Percentiles rank a stretch among this genome's conserved stretches.
phyloP scores from a whole-genome alignment of 2,888 invertebrate species.

The Drosophila maculinotata region DNA sequence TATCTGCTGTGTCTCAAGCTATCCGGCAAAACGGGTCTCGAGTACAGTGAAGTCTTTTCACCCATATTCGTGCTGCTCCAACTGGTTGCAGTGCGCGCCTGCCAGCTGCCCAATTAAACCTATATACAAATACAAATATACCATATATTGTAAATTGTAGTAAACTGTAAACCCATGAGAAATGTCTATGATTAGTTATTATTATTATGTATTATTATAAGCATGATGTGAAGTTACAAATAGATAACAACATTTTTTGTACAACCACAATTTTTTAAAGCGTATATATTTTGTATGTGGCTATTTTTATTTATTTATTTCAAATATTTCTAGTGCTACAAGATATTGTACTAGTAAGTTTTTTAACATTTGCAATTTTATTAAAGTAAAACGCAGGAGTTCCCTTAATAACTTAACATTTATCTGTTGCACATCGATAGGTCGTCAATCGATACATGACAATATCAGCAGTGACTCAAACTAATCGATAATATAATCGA shows the following conservation, averaged over 20 bases:
- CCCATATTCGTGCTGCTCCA: slow-evolving; percentile 96
- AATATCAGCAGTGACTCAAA: not conserved
- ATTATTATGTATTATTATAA: slow-evolving; percentile 16
- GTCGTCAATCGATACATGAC: not conserved
- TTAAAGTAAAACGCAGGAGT: too few species aligned
- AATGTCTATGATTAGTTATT: slow-evolving; percentile 36
- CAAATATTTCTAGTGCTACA: too few species aligned
- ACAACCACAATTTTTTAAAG: not conserved
- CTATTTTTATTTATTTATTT: too few species aligned
- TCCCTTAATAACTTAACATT: not conserved
- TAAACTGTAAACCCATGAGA: slow-evolving; percentile 3
- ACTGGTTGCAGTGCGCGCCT: slow-evolving; percentile 95
- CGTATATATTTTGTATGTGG: not conserved
- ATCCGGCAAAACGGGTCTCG: slow-evolving; percentile 91
- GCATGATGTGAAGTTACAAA: slow-evolving; percentile 23
- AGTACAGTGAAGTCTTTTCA: slow-evolving; percentile 96
- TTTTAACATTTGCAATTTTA: too few species aligned
- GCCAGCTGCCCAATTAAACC: slow-evolving; percentile 89
- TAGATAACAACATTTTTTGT: slow-evolving; percentile 33
- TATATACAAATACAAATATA: not conserved
- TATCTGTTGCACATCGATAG: slow-evolving; percentile 17
- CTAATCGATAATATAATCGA: slow-evolving; percentile 42
- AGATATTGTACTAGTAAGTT: too few species aligned
- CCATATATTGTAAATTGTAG: slow-evolving; percentile 13
- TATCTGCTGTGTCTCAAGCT: slow-evolving; percentile 95